Percentiles rank a stretch among this genome's conserved stretches.
Evolutionary conservation across 2,797 vertebrate species (phyloP).

Genomic region (Furcifer pardalis): DNA sequence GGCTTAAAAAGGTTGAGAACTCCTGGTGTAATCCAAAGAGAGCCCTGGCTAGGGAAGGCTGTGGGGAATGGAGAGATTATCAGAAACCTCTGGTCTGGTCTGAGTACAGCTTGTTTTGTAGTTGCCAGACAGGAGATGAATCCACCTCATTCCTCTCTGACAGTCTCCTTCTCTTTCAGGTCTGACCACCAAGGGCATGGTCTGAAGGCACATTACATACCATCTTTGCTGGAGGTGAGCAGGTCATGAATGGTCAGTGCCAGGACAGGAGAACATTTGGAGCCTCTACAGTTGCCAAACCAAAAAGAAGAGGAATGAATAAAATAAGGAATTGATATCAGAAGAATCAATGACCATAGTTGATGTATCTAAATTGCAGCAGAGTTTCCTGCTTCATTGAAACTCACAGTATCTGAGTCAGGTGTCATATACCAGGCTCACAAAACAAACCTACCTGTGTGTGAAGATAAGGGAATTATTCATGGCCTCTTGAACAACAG

Average conservation of each 20-base stretch:
- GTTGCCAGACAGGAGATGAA: neutral
- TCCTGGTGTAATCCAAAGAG: neutral
- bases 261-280: neutral
- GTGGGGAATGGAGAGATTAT: neutral
- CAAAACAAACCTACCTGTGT: neutral
- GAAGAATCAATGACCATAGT: neutral
- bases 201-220: slow-evolving; percentile 6
- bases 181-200: neutral
- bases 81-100: neutral
- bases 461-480: neutral
- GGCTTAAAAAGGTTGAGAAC: too few species aligned
- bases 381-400: neutral
- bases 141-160: neutral
- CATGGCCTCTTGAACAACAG: neutral
- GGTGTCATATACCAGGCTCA: neutral
- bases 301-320: neutral
- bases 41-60: neutral
- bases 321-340: neutral
- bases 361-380: neutral
- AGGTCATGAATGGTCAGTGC: neutral
- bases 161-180: neutral
- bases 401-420: neutral
- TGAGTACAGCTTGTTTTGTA: neutral
- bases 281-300: neutral
- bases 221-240: neutral